Evolutionary conservation across 2,888 invertebrate species (phyloP), one percentile per base, ranked within the genome.

Genomic region (Pemphredon lugubris): DNA sequence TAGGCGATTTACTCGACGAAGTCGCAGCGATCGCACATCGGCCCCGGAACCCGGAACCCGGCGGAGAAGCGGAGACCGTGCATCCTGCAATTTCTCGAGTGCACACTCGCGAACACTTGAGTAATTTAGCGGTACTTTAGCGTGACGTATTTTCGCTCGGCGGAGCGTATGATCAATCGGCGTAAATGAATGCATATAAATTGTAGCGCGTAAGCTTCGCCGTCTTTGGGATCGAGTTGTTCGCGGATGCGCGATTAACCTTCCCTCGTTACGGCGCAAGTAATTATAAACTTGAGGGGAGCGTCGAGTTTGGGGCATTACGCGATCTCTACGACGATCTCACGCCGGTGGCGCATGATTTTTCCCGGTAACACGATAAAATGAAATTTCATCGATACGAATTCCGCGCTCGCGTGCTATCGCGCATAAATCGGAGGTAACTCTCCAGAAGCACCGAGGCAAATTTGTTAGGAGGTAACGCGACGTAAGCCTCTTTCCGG

Each of bases 81-180:
- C 80, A 77, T 78, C 80, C 80, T 77, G 77, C 73, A 79, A 80
- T 79, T 80, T 77, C 78, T 80, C 77, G 66, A 77, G 77, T 70
- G 73, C 77, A 76, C 67, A 65, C 68, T 80, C 68, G 68, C 80
- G 67, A 75, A 69, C 73, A 78, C 81, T 81, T 65, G 79, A 81
- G 79, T 75, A 78, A 81, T 79, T 79, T 81, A 75, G 69, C 78
- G 81, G 75, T 70, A 81, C 79, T 79, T 79, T 65, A 66, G 66
- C 74, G 64, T 64, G 81, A 72, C 81, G 79, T 74, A 77, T 79
- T 79, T 81, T 81, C 79, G 76, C 81, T 81, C 75, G 67, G 54
- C 67, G 60, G 48, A 81, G 79, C 78, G 75, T 55, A 73, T 79
- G 73, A 81, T 81, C 79, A 75, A 79, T 78, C 79, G 77, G 64